These are phyloP conservation scores for Psephotus haematonotus DNA, from an alignment of 2,113 vertebrate genomes.

Conservation along the genomic window DNA sequence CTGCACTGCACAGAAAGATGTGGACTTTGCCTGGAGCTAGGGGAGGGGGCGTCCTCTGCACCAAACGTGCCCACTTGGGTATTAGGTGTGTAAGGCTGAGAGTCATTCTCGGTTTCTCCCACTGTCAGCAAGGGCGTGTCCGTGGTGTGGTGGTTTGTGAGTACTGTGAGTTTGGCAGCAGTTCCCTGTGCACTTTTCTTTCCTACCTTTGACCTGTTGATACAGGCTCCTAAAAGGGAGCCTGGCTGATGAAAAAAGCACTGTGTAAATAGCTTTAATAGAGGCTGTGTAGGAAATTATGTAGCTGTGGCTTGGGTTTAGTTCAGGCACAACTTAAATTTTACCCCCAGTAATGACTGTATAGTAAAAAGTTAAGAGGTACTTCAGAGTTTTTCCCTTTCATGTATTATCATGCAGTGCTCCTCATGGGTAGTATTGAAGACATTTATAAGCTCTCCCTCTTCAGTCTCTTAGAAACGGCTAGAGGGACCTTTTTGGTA, in stretches of 20 bases:
- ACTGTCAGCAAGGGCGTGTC: neutral
- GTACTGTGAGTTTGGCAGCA: neutral
- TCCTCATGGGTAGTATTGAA: neutral
- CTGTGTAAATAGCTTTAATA: neutral
- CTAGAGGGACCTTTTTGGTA: neutral
- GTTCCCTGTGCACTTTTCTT: neutral
- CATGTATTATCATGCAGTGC: neutral
- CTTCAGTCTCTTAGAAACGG: neutral
- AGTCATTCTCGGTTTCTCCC: neutral
- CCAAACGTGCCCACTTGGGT: neutral
- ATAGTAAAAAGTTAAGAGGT: neutral
- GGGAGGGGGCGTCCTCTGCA: neutral
- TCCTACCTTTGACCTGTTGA: neutral
- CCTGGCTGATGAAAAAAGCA: neutral
- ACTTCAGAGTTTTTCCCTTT: neutral
- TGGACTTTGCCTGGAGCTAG: neutral
- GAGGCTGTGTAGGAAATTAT: neutral
- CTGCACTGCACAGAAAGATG: neutral
- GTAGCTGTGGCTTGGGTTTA: neutral
- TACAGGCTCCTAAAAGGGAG: neutral
- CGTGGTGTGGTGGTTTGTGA: fast-evolving
- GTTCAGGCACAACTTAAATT: neutral
- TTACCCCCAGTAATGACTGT: neutral
- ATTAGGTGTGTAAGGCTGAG: neutral
- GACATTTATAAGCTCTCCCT: neutral